Evolutionary conservation across 2,113 vertebrate genomes (phyloP), one percentile per base, ranked within the genome.

Genomic region (Brachypteracias leptosomus): DNA sequence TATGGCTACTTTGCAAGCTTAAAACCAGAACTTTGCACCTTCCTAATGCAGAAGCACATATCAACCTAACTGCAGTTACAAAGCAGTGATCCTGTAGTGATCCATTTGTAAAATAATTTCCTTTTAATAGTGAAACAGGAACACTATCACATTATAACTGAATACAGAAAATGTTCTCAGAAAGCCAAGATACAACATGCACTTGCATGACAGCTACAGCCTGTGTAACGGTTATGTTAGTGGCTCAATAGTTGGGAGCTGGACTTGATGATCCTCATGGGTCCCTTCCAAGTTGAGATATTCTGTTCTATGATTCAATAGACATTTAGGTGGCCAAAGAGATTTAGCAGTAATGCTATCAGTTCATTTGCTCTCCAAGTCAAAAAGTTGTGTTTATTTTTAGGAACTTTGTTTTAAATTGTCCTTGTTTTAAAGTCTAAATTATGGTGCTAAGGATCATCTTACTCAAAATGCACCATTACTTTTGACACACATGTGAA

Each of bases 361-460:
- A 26, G 29, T 31, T 72, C 24, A 38, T 21, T 62, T 15, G 49
- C 35, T 61, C 38, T 49, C 22, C 16, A 59, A 87, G 65, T 25
- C 25, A 61, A 61, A 87, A 67, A 52, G 38, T 63, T 26, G 8
- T 26, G n/a, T 19, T 84, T 52, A 26, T 35, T 73, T 73, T 42
- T 29, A 62, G 44, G 18, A 65, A 59, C 15, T 40, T 72, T 15
- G 4, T 44, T 73, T 35, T 24, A 7, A 83, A 57, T 7, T 26
- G 36, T n/a, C 35, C 10, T 51, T 40, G 24, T 47, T 28, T 55
- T 73, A 22, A 49, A 49, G 47, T 78, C 40, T 59, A 40, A 58
- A 28, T 29, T 46, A 46, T 0, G 0, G 13, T 68, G 36, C 47
- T 28, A n/a, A 28, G 10, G 7, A 54, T 28, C 21, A 35, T 11